A percentile compares a stretch with the other conserved stretches of the same genome.
These are phyloP conservation scores for Apotomis capreana DNA, from an alignment of 2,888 invertebrate species.

Conservation along the genomic window DNA sequence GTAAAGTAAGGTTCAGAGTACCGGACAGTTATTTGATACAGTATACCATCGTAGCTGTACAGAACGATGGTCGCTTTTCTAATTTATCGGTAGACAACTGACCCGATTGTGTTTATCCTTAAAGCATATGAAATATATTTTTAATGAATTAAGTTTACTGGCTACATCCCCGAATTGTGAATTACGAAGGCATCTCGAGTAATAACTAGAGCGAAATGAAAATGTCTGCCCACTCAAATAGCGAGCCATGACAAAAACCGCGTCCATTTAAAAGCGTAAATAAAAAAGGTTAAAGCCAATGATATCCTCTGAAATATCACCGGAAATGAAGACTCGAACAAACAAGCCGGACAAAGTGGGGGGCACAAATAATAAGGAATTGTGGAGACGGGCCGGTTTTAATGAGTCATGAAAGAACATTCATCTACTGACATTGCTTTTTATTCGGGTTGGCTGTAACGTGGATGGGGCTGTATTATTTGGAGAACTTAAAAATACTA, in stretches of 20 bases:
- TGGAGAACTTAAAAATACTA: no score
- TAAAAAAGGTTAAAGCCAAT: conserved; percentile 43
- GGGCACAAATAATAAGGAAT: conserved; percentile 51
- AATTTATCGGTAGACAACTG: no score
- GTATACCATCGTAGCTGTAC: neutral
- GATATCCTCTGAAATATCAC: conserved; percentile 48
- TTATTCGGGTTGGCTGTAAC: conserved; percentile 46
- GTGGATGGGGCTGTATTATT: conserved; percentile 12
- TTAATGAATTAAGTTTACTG: neutral
- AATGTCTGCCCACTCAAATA: conserved; percentile 5
- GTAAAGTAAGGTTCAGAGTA: conserved; percentile 40
- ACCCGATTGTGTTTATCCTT: no score
- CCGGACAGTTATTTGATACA: conserved; percentile 5
- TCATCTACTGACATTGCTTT: conserved; percentile 59
- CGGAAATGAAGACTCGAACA: conserved; percentile 55
- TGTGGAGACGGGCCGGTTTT: conserved; percentile 55
- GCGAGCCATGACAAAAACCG: neutral
- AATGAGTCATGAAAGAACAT: conserved; percentile 66
- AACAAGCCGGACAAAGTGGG: conserved; percentile 53
- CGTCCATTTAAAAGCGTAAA: conserved; percentile 19
- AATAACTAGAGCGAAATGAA: neutral
- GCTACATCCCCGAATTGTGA: neutral
- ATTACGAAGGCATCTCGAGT: neutral
- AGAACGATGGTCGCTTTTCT: neutral
- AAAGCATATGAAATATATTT: no score